Evolutionary conservation across 2,888 invertebrate species (phyloP).

Genomic region (Tortrix viridana): DNA sequence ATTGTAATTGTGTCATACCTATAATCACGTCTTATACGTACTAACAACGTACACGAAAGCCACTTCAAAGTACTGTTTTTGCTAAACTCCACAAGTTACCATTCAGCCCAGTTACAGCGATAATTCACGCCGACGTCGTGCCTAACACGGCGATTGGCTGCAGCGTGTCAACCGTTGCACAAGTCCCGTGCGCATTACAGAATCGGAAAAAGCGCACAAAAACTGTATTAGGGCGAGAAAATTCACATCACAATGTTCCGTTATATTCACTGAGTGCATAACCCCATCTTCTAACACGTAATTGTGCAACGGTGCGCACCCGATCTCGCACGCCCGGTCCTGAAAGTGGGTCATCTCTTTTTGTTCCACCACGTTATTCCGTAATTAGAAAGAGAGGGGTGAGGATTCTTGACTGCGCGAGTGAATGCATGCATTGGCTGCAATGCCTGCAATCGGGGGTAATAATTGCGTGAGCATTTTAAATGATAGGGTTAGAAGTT

Average conservation of each 20-base stretch:
- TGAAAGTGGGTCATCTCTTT: slow-evolving; percentile 83
- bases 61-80: slow-evolving; percentile 13
- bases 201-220: slow-evolving; percentile 73
- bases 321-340: slow-evolving; percentile 82
- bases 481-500: background rate
- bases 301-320: slow-evolving; percentile 81
- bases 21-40: no score
- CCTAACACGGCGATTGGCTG: slow-evolving; percentile 25
- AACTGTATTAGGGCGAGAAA: slow-evolving; percentile 81
- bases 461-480: slow-evolving; percentile 13
- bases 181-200: slow-evolving; percentile 64
- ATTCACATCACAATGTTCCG: slow-evolving; percentile 80
- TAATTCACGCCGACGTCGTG: slow-evolving; percentile 25
- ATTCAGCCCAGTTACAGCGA: slow-evolving; percentile 22
- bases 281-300: slow-evolving; percentile 81
- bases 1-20: no score
- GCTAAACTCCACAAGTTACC: slow-evolving; percentile 7
- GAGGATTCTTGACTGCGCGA: slow-evolving; percentile 54
- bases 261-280: slow-evolving; percentile 75
- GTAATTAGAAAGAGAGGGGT: slow-evolving; percentile 80
- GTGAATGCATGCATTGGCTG: slow-evolving; percentile 41
- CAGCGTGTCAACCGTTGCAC: slow-evolving; percentile 65
- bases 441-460: slow-evolving; percentile 13
- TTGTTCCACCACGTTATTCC: slow-evolving; percentile 81
- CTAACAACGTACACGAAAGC: background rate